These are phyloP conservation scores for Hydrotaea cyrtoneurina DNA, from an alignment of 2,888 invertebrate species.

Conservation along the genomic window DNA sequence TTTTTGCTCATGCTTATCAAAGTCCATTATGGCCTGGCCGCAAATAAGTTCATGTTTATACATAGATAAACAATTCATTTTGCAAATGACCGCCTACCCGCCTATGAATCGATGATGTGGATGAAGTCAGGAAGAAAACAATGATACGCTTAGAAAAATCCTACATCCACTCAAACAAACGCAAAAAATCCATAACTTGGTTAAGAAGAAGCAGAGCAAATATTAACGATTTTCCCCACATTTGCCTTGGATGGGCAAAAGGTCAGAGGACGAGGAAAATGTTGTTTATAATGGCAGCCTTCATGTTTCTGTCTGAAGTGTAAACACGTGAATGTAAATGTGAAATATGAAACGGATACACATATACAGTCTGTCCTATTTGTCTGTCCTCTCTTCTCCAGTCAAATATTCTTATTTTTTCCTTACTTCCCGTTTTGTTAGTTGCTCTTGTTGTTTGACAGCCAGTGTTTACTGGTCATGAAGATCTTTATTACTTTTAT, in stretches of 20 bases:
- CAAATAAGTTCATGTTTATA: too few relatives aligned
- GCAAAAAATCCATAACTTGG: not conserved
- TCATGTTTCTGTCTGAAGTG: not conserved
- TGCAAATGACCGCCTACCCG: not conserved
- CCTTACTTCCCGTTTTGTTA: not conserved
- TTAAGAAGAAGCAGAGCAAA: not conserved
- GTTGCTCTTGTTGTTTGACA: not conserved
- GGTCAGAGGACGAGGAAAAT: not conserved
- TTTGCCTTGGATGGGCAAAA: not conserved
- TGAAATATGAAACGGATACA: not conserved
- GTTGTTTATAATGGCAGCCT: not conserved
- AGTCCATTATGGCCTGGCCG: not conserved
- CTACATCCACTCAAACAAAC: not conserved
- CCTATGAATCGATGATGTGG: not conserved
- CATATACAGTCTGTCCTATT: not conserved
- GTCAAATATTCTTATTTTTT: not conserved
- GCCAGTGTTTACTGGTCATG: not conserved
- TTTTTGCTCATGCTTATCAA: not conserved
- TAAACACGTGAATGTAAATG: slow-evolving; percentile 4
- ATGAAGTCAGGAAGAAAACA: not conserved
- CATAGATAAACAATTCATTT: not conserved
- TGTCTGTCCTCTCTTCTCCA: not conserved
- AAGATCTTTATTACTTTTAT: slow-evolving; percentile 7
- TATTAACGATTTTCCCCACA: not conserved
- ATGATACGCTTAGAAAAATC: not conserved